Percentiles rank a stretch among this genome's conserved stretches.
Conservation (phyloP, 2,113 vertebrate species). For the Machaerirhynchus nigripectus region DNA sequence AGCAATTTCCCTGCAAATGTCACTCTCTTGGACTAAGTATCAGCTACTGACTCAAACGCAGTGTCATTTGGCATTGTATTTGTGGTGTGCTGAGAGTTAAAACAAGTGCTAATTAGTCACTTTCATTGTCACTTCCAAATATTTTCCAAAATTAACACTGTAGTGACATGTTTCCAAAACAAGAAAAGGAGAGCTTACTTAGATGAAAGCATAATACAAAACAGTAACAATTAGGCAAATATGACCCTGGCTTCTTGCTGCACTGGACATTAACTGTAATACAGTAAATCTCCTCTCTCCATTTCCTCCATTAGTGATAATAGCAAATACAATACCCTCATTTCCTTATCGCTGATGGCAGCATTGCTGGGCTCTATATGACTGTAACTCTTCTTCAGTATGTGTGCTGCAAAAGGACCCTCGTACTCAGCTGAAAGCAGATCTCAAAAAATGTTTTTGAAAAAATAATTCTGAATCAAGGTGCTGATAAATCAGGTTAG, state of each 20-base stretch:
- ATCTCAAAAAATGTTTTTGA: neutral
- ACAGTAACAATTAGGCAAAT: neutral
- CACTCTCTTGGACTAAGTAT: neutral
- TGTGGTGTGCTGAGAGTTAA: neutral
- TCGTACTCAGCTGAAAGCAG: neutral
- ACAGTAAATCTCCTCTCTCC: neutral
- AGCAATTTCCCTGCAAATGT: neutral
- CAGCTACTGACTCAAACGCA: neutral
- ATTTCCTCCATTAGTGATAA: conserved; percentile 43
- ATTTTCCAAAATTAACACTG: neutral
- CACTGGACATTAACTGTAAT: neutral
- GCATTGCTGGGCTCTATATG: neutral
- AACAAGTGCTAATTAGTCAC: neutral
- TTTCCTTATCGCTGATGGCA: conserved; percentile 34
- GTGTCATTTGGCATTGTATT: neutral
- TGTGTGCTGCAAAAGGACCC: neutral
- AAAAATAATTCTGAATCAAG: neutral
- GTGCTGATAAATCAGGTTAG: neutral
- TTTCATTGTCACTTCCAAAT: neutral
- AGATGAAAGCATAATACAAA: neutral
- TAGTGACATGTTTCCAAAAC: neutral
- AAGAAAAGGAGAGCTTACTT: neutral
- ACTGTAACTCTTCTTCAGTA: neutral
- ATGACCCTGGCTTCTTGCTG: neutral
- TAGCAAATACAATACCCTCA: conserved; percentile 5